Percentiles rank a stretch among this genome's conserved stretches.
These are phyloP conservation scores for Melinaea menophilus DNA, from an alignment of 2,888 invertebrate species.

Conservation along the genomic window DNA sequence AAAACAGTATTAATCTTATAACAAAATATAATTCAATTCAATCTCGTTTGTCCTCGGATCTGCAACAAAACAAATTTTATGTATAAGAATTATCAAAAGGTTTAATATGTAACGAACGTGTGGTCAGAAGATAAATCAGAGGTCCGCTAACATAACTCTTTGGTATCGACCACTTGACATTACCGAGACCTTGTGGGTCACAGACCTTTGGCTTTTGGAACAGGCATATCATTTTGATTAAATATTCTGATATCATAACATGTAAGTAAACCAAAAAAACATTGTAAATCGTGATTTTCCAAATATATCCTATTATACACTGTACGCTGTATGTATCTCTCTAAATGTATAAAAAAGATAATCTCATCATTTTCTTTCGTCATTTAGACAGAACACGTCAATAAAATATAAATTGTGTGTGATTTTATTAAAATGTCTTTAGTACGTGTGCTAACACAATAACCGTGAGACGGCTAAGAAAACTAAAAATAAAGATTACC, in stretches of 20 bases:
- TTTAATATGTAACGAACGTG: conserved; percentile 51
- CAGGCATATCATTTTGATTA: conserved; percentile 7
- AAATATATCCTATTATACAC: too few relatives aligned
- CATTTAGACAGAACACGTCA: too few relatives aligned
- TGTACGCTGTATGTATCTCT: too few relatives aligned
- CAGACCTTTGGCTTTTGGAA: conserved; percentile 18
- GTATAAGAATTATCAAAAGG: neutral
- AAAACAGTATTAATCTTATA: too few relatives aligned
- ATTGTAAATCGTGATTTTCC: too few relatives aligned
- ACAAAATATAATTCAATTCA: too few relatives aligned
- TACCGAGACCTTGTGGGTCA: conserved; percentile 54
- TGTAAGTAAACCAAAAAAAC: too few relatives aligned
- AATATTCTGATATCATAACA: neutral
- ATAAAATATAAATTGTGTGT: too few relatives aligned
- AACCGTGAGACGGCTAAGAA: conserved; percentile 12
- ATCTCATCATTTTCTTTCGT: too few relatives aligned
- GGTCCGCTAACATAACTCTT: conserved; percentile 68
- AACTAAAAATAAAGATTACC: conserved; percentile 20
- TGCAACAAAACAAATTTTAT: conserved; percentile 41
- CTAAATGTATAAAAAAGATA: too few relatives aligned
- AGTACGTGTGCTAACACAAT: conserved; percentile 4
- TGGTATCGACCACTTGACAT: conserved; percentile 65
- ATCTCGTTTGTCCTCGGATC: neutral
- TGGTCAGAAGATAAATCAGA: conserved; percentile 66
- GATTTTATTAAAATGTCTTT: neutral